Evolutionary conservation across 2,113 vertebrate species (phyloP).

Genomic region (Calyptomena viridis): DNA sequence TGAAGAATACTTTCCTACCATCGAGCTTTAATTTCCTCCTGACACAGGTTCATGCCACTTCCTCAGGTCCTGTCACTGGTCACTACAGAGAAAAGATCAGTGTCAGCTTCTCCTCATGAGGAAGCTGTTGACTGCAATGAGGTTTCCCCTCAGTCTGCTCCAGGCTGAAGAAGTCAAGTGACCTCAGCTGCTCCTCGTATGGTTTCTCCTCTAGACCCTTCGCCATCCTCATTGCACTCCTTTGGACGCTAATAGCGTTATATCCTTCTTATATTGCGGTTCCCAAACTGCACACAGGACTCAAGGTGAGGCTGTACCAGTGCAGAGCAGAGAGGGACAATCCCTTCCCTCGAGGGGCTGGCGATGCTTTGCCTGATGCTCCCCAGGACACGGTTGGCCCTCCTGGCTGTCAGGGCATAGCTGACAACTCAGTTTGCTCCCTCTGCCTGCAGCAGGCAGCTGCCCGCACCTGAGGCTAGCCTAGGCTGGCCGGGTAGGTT

Average conservation of each 20-base stretch:
- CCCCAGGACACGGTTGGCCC: fast-evolving
- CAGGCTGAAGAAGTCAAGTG: not conserved
- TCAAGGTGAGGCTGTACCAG: not conserved
- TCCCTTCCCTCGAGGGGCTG: not conserved
- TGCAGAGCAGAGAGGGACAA: fast-evolving
- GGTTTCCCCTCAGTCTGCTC: not conserved
- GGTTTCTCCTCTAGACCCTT: not conserved
- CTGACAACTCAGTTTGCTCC: not conserved
- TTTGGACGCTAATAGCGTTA: not conserved
- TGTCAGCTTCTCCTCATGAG: fast-evolving
- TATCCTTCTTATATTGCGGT: not conserved
- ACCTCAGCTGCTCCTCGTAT: not conserved
- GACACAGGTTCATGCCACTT: not conserved
- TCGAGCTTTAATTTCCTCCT: not conserved
- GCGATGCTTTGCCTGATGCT: no score
- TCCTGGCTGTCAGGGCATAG: not conserved
- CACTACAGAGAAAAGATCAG: not conserved
- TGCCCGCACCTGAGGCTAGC: not conserved
- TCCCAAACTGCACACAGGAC: not conserved
- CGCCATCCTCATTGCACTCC: not conserved
- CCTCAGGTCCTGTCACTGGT: not conserved
- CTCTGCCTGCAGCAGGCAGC: not conserved
- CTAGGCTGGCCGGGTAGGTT: fast-evolving
- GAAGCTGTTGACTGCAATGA: not conserved
- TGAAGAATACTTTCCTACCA: not conserved